A percentile compares a stretch with the other conserved stretches of the same genome.
Conservation (phyloP, 1,140 invertebrate genomes). For the Globodera rostochiensis region DNA sequence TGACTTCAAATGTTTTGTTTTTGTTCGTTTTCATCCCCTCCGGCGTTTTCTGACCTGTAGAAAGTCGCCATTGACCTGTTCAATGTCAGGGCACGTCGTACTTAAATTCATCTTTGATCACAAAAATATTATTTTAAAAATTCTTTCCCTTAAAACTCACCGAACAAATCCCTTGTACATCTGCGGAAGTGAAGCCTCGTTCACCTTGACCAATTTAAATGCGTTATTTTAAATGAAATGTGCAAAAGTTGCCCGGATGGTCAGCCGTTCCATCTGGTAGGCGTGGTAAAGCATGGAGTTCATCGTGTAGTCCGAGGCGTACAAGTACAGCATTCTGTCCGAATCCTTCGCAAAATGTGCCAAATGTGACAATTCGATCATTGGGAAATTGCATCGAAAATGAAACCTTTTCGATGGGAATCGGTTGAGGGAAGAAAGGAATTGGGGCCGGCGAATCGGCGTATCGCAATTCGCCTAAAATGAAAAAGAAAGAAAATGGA, state of each 20-base stretch:
- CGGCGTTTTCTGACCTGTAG: conserved; percentile 12
- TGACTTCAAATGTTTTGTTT: background rate
- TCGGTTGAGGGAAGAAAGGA: conserved; percentile 59
- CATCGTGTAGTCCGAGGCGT: conserved; percentile 63
- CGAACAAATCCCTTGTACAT: conserved; percentile 58
- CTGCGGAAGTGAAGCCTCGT: conserved; percentile 52
- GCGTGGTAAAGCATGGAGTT: conserved; percentile 64
- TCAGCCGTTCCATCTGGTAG: conserved; percentile 57
- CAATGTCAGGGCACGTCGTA: conserved; percentile 51
- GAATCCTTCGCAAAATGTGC: conserved; percentile 37
- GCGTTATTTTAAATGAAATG: conserved; percentile 14
- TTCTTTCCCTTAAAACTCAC: background rate
- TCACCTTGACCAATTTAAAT: conserved; percentile 50
- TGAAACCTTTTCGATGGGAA: conserved; percentile 27
- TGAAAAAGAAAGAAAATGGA: background rate
- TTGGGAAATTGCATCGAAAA: background rate
- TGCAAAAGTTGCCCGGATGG: conserved; percentile 47
- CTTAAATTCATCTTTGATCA: background rate
- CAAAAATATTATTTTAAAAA: background rate
- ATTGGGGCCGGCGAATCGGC: conserved; percentile 36
- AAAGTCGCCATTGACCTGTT: conserved; percentile 44
- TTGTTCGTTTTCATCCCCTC: background rate
- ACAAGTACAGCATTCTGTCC: conserved; percentile 63
- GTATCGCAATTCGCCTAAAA: conserved; percentile 59
- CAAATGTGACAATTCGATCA: too few species aligned